Evolutionary conservation across 2,113 vertebrate genomes (phyloP).

Genomic region (Salvelinus alpinus): DNA sequence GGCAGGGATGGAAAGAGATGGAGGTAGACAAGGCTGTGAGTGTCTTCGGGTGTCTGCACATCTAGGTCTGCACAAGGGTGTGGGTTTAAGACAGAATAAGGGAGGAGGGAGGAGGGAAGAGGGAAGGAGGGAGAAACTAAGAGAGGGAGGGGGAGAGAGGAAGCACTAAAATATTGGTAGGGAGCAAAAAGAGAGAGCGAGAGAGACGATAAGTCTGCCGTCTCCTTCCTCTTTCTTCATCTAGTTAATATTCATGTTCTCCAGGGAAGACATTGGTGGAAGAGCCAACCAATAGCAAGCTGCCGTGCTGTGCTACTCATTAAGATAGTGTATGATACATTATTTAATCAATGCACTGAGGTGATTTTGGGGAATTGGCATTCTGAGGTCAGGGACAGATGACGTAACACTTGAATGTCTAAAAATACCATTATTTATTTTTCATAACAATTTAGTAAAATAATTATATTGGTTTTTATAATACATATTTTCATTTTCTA

Average conservation of each 20-base stretch:
- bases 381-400: too few species aligned
- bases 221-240: slow-evolving; percentile 4
- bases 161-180: slow-evolving; percentile 33
- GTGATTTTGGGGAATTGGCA: too few species aligned
- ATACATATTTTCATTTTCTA: too few species aligned
- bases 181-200: neutral
- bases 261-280: slow-evolving; percentile 32
- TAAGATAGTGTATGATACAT: too few species aligned
- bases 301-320: too few species aligned
- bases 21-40: slow-evolving; percentile 45
- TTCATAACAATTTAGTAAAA: too few species aligned
- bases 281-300: slow-evolving; percentile 33
- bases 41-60: slow-evolving; percentile 61
- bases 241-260: slow-evolving; percentile 60
- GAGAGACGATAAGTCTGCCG: slow-evolving; percentile 52
- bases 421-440: too few species aligned
- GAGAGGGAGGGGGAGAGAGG: neutral
- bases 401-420: too few species aligned
- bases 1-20: slow-evolving; percentile 44
- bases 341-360: too few species aligned
- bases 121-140: slow-evolving; percentile 1
- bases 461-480: too few species aligned
- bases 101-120: slow-evolving; percentile 15
- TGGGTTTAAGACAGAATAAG: slow-evolving; percentile 67
- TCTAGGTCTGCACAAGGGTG: slow-evolving; percentile 62